phyloP scores from a whole-genome alignment of 2,888 invertebrate genomes.

The Aphodius granarius region DNA sequence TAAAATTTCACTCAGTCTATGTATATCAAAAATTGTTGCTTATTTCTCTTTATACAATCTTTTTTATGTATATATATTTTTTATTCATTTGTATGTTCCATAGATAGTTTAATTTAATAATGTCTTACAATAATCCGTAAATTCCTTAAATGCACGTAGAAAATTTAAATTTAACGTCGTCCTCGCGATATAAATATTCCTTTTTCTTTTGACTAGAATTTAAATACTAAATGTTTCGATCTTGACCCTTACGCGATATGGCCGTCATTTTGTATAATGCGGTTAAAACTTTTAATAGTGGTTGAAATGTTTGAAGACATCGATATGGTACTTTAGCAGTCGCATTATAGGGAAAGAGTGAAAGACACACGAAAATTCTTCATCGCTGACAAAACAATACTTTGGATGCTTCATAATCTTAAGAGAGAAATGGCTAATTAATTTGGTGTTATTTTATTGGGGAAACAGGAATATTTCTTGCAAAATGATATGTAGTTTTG shows the following conservation, averaged over 20 bases:
- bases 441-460: neutral
- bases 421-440: neutral
- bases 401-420: neutral
- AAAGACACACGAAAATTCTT: neutral
- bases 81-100: neutral
- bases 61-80: slow-evolving; percentile 13
- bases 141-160: slow-evolving; percentile 27
- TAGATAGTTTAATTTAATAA: slow-evolving; percentile 16
- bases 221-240: neutral
- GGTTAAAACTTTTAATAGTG: neutral
- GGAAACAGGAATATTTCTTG: neutral
- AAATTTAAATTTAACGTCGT: slow-evolving; percentile 22
- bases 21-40: neutral
- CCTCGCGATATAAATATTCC: neutral
- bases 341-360: neutral
- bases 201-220: neutral
- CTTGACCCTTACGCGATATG: neutral
- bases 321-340: neutral
- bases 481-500: neutral
- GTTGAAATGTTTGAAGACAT: neutral
- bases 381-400: neutral
- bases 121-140: slow-evolving; percentile 17
- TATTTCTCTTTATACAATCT: slow-evolving; percentile 10
- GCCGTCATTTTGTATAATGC: neutral
- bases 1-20: neutral